phyloP scores from a whole-genome alignment of 2,888 invertebrate species.

The Chydorus sphaericus region DNA sequence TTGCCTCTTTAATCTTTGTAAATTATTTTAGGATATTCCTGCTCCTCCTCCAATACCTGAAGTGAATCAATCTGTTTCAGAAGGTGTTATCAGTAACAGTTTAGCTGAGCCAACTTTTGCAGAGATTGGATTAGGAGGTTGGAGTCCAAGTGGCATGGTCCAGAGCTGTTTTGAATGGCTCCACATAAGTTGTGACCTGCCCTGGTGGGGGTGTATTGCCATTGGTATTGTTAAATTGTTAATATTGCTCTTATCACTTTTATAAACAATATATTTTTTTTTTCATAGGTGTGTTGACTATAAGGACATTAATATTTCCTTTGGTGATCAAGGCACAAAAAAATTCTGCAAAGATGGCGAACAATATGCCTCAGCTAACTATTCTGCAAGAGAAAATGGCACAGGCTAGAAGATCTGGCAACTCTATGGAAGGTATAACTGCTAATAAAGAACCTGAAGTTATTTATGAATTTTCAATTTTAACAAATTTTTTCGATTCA shows the following conservation, averaged over 20 bases:
- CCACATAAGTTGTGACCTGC: constrained; percentile 63
- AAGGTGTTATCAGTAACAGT: constrained; percentile 20
- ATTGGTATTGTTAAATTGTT: constrained; percentile 35
- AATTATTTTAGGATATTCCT: constrained; percentile 17
- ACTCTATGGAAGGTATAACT: constrained; percentile 55
- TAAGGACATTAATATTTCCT: constrained; percentile 67
- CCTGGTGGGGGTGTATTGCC: constrained; percentile 86
- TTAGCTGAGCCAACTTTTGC: constrained; percentile 55
- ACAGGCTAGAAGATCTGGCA: constrained; percentile 69
- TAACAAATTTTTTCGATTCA: constrained; percentile 22
- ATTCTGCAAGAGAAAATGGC: constrained; percentile 67
- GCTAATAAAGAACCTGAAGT: no score
- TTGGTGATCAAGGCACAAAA: constrained; percentile 67
- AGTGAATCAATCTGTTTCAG: constrained; percentile 14
- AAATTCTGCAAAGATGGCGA: constrained; percentile 64
- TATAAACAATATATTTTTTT: not conserved
- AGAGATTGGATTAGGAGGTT: constrained; percentile 68
- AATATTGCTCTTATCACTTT: not conserved
- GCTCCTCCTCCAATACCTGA: constrained; percentile 20
- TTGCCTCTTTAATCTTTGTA: not conserved
- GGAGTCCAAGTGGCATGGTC: constrained; percentile 65
- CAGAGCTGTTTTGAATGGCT: constrained; percentile 66
- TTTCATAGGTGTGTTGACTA: constrained; percentile 50
- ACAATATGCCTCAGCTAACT: constrained; percentile 73
- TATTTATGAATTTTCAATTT: not conserved